A percentile compares a stretch with the other conserved stretches of the same genome.
Conservation (phyloP, 2,888 invertebrate species). For the Saturnia japonica region DNA sequence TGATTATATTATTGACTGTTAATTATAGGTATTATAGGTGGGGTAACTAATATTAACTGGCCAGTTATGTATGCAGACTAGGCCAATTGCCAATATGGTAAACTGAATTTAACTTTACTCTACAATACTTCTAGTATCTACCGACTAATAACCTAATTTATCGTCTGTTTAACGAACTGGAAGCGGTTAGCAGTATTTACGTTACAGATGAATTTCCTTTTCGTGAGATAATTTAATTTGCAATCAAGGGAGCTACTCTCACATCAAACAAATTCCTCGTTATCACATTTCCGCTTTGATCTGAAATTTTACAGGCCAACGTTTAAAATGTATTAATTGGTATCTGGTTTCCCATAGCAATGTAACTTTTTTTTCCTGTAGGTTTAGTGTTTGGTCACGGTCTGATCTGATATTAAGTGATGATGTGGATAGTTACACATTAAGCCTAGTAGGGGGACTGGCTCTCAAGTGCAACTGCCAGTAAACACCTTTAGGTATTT, state of each 20-base stretch:
- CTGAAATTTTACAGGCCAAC: constrained; percentile 23
- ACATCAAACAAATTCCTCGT: constrained; percentile 31
- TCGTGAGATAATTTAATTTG: constrained; percentile 21
- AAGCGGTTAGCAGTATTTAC: constrained; percentile 12
- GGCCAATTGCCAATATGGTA: background rate
- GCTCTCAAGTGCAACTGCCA: no score
- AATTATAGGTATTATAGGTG: background rate
- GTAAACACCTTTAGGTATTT: no score
- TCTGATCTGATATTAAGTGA: no score
- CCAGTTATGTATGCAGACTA: background rate
- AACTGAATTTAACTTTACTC: background rate
- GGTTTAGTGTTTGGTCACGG: no score
- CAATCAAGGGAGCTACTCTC: constrained; percentile 18
- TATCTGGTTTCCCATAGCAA: background rate
- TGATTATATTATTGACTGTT: no score
- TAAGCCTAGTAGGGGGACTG: no score
- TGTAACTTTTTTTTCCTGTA: no score
- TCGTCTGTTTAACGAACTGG: constrained; percentile 9
- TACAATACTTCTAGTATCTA: background rate
- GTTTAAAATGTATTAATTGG: constrained; percentile 22
- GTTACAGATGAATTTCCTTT: constrained; percentile 13
- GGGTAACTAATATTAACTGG: background rate
- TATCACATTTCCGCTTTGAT: constrained; percentile 36
- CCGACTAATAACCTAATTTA: constrained; percentile 5
- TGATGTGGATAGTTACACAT: no score